Evolutionary conservation across 2,113 vertebrate genomes (phyloP).

Genomic region (Salminus brasiliensis): DNA sequence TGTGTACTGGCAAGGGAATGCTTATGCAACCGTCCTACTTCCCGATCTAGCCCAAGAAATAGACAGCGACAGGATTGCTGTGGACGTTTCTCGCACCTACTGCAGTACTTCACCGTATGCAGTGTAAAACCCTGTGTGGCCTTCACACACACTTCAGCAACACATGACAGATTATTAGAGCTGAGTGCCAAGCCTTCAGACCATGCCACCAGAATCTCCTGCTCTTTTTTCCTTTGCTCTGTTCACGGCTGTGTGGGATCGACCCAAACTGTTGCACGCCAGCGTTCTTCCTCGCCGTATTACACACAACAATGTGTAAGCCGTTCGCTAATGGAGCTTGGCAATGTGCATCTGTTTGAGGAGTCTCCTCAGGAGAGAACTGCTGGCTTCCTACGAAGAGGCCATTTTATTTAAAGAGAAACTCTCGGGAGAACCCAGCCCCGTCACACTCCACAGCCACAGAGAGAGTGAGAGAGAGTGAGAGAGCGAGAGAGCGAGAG

Average conservation of each 20-base stretch:
- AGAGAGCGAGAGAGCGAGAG: constrained; percentile 1
- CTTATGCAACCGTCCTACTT: neutral
- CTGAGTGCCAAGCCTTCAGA: neutral
- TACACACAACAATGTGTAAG: constrained; percentile 29
- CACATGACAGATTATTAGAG: neutral
- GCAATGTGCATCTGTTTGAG: constrained; percentile 48
- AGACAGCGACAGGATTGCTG: neutral
- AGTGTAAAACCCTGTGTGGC: too few species aligned
- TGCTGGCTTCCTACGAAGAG: constrained; percentile 41
- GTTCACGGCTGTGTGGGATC: neutral
- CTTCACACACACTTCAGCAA: too few species aligned
- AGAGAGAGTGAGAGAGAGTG: constrained; percentile 3
- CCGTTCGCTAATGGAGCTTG: constrained; percentile 52
- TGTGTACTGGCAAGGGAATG: neutral
- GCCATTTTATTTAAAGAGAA: constrained; percentile 59
- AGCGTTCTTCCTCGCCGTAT: constrained; percentile 12
- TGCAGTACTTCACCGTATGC: too few species aligned
- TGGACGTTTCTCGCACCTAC: too few species aligned
- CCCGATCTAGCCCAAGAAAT: too few species aligned
- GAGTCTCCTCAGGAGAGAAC: constrained; percentile 36
- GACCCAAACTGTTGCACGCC: neutral
- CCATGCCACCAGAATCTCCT: neutral
- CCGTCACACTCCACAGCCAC: constrained; percentile 50
- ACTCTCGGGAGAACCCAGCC: constrained; percentile 50
- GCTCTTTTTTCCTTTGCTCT: neutral